A percentile compares a stretch with the other conserved stretches of the same genome.
These are phyloP conservation scores for Tachuris rubrigastra DNA, from an alignment of 2,113 vertebrate species.

Conservation along the genomic window DNA sequence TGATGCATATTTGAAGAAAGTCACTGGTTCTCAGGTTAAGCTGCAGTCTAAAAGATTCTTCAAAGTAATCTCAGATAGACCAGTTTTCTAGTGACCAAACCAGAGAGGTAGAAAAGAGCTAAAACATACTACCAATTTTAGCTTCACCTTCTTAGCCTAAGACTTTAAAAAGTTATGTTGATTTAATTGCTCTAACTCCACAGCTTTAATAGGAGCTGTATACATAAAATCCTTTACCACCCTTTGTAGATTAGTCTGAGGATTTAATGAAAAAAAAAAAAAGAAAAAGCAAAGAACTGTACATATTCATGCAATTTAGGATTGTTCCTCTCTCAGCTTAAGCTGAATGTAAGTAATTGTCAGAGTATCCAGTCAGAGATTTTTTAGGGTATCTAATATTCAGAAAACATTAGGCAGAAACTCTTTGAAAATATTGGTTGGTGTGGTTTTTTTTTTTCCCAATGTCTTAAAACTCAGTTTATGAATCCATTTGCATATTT, in stretches of 20 bases:
- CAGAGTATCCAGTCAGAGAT: background rate
- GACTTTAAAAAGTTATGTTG: background rate
- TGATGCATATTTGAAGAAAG: background rate
- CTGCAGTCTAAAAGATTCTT: background rate
- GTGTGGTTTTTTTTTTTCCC: fast-evolving
- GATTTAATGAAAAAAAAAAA: background rate
- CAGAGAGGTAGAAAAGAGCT: background rate
- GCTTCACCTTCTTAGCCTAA: background rate
- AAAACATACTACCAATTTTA: background rate
- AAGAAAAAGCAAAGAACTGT: background rate
- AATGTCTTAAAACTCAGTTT: background rate
- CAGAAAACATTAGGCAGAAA: background rate
- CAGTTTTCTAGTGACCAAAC: background rate
- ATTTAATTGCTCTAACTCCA: background rate
- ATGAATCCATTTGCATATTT: background rate
- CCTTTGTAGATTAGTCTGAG: background rate
- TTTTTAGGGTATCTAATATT: background rate
- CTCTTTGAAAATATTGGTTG: background rate
- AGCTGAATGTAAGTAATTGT: background rate
- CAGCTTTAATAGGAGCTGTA: background rate
- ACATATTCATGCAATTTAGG: background rate
- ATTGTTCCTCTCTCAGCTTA: background rate
- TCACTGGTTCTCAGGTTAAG: background rate
- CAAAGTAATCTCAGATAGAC: background rate
- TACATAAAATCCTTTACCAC: background rate